These are phyloP conservation scores for Galago senegalensis DNA, from an alignment of 2,797 vertebrate species.

Conservation along the genomic window DNA sequence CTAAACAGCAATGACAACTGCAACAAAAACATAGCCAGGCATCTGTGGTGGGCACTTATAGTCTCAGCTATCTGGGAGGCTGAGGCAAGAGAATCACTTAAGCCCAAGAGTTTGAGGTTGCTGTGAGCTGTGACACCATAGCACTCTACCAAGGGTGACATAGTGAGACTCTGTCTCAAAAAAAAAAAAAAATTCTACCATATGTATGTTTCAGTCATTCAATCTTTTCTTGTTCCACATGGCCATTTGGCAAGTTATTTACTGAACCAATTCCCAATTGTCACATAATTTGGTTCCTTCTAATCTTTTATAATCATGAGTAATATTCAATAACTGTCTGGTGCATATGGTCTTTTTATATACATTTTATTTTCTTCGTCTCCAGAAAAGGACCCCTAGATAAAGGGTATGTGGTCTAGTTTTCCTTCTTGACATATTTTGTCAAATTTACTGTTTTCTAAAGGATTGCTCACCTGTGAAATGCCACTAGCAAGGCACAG, in stretches of 20 bases:
- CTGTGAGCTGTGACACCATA: too few relatives aligned
- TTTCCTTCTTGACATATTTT: background rate
- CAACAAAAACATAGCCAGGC: too few relatives aligned
- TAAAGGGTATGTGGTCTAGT: background rate
- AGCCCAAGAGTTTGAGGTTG: too few relatives aligned
- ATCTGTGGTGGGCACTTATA: too few relatives aligned
- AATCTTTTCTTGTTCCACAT: background rate
- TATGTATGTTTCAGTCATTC: background rate
- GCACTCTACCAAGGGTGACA: too few relatives aligned
- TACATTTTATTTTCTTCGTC: conserved; percentile 1
- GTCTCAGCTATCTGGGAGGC: too few relatives aligned
- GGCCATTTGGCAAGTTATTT: background rate
- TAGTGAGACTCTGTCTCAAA: too few relatives aligned
- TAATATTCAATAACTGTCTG: background rate
- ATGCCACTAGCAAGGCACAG: background rate
- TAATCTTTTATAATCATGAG: background rate
- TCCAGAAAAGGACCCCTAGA: background rate
- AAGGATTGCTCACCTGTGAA: background rate
- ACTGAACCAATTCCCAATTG: background rate
- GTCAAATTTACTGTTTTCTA: background rate
- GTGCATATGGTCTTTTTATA: background rate
- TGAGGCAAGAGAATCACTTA: too few relatives aligned
- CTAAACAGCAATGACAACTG: too few relatives aligned
- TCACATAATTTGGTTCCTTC: background rate
- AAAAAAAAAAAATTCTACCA: background rate